phyloP scores from a whole-genome alignment of 2,113 vertebrate genomes.

The Smithornis capensis region DNA sequence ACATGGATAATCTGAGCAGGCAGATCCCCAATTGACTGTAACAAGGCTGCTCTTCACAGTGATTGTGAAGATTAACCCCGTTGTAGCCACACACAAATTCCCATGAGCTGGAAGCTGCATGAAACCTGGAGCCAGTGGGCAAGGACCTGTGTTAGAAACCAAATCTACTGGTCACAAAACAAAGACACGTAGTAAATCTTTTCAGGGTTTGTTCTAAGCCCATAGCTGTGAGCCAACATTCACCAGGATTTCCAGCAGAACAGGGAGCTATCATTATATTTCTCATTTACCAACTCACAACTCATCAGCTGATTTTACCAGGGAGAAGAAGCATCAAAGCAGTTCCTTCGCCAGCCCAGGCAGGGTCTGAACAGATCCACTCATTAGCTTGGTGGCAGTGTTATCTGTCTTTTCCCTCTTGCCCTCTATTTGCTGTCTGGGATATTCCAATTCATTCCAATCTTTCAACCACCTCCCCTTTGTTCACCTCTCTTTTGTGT shows the following conservation, averaged over 20 bases:
- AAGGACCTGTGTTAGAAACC: not conserved
- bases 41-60: not conserved
- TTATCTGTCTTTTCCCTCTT: slow-evolving; percentile 20
- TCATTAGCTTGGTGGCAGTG: slow-evolving; percentile 13
- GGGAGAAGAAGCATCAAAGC: not conserved
- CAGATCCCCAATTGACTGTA: not conserved
- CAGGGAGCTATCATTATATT: not conserved
- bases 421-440: not conserved
- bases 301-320: not conserved
- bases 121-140: fast-evolving
- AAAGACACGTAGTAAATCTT: fast-evolving
- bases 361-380: not conserved
- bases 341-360: not conserved
- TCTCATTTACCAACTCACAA: not conserved
- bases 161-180: not conserved
- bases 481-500: slow-evolving; percentile 54
- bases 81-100: not conserved
- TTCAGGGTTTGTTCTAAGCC: not conserved
- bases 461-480: slow-evolving; percentile 49
- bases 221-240: not conserved
- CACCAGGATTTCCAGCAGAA: not conserved
- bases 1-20: not conserved
- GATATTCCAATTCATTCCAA: slow-evolving; percentile 20
- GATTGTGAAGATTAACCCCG: not conserved
- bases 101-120: not conserved